Conservation (phyloP, 2,888 invertebrate genomes). For the Spodoptera picta region DNA sequence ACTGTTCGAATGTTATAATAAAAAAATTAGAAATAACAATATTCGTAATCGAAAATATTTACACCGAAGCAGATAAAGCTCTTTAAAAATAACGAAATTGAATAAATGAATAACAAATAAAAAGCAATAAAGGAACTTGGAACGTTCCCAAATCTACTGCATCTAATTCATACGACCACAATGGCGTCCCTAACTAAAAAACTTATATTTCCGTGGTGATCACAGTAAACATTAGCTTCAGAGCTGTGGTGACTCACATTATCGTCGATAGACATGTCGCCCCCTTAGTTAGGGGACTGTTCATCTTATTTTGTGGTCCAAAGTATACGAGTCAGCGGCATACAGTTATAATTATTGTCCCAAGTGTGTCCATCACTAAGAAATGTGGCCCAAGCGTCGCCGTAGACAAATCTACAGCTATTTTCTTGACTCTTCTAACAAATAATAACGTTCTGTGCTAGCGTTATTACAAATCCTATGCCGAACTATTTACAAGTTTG, state of each 20-base stretch:
- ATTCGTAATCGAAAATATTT: no score
- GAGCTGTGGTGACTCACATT: slow-evolving; percentile 73
- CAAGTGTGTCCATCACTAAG: no score
- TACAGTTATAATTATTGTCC: neutral
- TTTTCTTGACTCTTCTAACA: no score
- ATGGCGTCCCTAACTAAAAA: slow-evolving; percentile 25
- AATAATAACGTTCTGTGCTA: no score
- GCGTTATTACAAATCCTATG: no score
- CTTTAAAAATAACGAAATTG: neutral
- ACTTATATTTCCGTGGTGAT: slow-evolving; percentile 49
- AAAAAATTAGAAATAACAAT: no score
- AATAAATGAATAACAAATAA: neutral
- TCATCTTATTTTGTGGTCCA: slow-evolving; percentile 54
- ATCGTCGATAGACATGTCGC: slow-evolving; percentile 65
- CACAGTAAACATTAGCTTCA: slow-evolving; percentile 69
- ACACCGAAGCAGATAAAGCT: neutral
- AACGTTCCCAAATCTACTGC: slow-evolving; percentile 1
- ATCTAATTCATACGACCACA: slow-evolving; percentile 27
- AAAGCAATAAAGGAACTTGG: neutral
- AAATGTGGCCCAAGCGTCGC: no score
- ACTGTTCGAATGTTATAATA: no score
- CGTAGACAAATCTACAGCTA: no score
- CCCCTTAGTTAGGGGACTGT: slow-evolving; percentile 67
- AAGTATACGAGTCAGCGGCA: slow-evolving; percentile 28
- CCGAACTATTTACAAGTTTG: no score